Base-by-base conservation (phyloP, 2,797 vertebrate genomes). In the Graptemys geographica region DNA sequence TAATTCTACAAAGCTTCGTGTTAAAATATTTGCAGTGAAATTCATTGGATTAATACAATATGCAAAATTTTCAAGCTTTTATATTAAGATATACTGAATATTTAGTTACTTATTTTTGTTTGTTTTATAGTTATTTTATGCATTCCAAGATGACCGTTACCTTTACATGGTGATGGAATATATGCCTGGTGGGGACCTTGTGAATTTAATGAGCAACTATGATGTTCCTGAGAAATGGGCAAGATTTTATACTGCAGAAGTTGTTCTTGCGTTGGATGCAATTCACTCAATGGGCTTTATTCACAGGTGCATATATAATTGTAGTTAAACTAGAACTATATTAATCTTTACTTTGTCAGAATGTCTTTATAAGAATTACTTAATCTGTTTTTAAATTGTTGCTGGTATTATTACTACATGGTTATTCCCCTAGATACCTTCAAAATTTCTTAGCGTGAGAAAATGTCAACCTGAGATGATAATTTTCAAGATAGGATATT, bases 131-230 rank as follows among this genome's bases (percentile, higher is more conserved):
- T 99, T 99, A 88, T 99, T 99, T 97, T 99, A 99, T 8, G 99
- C 99, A 44, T 99, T 99, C 98, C 99, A 99, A 99, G 99, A 99
- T 95, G 98, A 99, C 95, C 99, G 99, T 94, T 99, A 99, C 98
- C 99, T 99, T 96, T 99, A 99, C 97, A 99, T 99, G 99, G 99
- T 99, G 97, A 99, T 99, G 99, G 99, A 99, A 92, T 99, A 99
- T 96, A 99, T 99, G 99, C 99, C 99, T 13, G 99, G 99, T 23
- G 99, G 99, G 49, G 99, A 99, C 97, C 98, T 99, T 96, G 99
- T 99, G 76, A 99, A 99, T 97, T 98, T 99, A 97, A 99, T 99
- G 99, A 99, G 99, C 97, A 99, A 99, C 98, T 99, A 99, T 1
- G 99, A 99, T 53, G 99, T 99, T 90, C 99, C 99, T 0, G 99